phyloP scores from a whole-genome alignment of 2,797 vertebrate genomes.

The Dromococcyx pavoninus region DNA sequence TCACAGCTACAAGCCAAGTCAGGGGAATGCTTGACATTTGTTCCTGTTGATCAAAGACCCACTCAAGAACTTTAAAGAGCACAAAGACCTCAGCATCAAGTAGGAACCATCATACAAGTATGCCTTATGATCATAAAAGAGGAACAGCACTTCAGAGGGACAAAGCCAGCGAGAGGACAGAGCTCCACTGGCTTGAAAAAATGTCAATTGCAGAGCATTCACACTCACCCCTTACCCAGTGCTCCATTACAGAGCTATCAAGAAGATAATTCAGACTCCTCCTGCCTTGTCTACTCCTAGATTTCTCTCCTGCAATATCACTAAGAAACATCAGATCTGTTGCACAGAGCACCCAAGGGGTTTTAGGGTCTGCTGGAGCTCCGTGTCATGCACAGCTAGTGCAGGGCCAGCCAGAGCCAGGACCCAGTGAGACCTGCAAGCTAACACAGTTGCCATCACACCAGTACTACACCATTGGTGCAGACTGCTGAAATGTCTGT shows the following conservation, averaged over 20 bases:
- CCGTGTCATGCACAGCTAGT: background rate
- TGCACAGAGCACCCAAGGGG: background rate
- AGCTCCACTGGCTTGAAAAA: background rate
- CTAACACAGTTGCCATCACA: background rate
- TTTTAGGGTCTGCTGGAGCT: background rate
- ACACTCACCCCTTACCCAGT: background rate
- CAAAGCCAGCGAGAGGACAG: background rate
- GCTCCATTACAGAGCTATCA: background rate
- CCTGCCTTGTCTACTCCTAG: background rate
- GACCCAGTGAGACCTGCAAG: background rate
- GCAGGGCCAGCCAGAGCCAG: background rate
- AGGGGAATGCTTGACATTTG: background rate
- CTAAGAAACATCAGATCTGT: background rate
- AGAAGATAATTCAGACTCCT: background rate
- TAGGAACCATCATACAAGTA: background rate
- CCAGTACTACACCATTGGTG: rapidly evolving
- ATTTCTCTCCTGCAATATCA: background rate
- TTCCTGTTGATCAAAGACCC: background rate
- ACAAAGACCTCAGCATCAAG: background rate
- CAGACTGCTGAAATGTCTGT: rapidly evolving
- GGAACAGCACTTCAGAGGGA: background rate
- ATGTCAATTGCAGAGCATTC: background rate
- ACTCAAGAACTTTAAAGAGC: background rate
- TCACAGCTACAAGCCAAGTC: background rate
- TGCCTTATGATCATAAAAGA: background rate